Evolutionary conservation across 2,113 vertebrate genomes (phyloP).

Genomic region (Oxyura jamaicensis): DNA sequence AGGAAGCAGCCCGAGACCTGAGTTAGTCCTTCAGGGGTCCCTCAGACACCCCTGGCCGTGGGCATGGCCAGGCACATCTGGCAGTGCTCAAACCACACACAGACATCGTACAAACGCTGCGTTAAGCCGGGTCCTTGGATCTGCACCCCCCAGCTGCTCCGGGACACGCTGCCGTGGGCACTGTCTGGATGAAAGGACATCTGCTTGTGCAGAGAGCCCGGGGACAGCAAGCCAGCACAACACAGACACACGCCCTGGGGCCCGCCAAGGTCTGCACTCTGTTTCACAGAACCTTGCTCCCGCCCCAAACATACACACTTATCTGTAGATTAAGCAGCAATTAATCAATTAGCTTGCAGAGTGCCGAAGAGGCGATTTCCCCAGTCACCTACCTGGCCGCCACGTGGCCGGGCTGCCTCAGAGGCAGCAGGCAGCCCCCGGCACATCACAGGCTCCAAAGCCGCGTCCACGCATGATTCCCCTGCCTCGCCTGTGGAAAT

Average conservation of each 20-base stretch:
- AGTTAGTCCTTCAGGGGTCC: neutral
- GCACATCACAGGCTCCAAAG: accelerated
- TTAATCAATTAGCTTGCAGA: accelerated
- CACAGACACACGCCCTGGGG: accelerated
- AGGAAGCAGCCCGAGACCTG: accelerated
- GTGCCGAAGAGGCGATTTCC: accelerated
- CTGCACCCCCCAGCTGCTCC: neutral
- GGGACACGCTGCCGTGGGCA: neutral
- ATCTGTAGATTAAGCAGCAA: neutral
- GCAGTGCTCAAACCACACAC: accelerated
- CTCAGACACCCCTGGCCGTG: neutral
- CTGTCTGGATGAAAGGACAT: neutral
- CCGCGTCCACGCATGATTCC: accelerated
- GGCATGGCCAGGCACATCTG: accelerated
- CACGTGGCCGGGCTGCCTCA: accelerated
- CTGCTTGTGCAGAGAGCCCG: accelerated
- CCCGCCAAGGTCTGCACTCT: neutral
- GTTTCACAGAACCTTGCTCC: neutral
- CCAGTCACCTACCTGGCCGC: accelerated
- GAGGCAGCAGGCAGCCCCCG: neutral
- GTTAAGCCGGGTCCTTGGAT: neutral
- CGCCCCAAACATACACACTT: neutral
- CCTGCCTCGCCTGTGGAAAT: accelerated
- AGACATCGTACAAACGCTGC: neutral
- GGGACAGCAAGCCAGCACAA: too few species aligned